Percentiles rank a stretch among this genome's conserved stretches.
Conservation (phyloP, 2,888 invertebrate genomes). For the Rhodophaea formosa region DNA sequence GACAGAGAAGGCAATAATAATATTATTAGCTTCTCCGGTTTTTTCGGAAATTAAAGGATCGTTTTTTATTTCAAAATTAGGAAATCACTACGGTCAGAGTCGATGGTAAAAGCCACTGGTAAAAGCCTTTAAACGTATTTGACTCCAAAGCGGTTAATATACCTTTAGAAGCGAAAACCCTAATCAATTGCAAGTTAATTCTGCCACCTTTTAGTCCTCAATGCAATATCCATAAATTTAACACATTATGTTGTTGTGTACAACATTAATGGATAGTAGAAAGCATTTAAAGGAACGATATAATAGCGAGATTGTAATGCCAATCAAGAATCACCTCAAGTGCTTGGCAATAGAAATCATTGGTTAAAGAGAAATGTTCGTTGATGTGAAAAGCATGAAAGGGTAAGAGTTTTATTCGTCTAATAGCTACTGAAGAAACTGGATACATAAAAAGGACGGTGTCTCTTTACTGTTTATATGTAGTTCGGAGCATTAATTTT, state of each 20-base stretch:
- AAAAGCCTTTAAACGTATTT: no score
- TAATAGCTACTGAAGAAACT: neutral
- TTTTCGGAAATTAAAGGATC: no score
- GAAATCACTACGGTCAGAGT: no score
- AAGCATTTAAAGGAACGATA: conserved; percentile 37
- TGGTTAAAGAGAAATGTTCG: neutral
- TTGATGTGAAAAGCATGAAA: neutral
- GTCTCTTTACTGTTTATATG: no score
- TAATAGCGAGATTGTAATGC: conserved; percentile 19
- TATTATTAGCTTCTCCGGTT: no score
- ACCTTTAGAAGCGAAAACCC: conserved; percentile 13
- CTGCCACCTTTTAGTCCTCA: conserved; percentile 29
- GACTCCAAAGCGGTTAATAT: neutral
- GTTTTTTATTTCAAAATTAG: no score
- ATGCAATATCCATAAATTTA: conserved; percentile 44
- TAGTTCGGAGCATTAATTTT: no score
- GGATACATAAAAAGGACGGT: no score
- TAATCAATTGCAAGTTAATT: conserved; percentile 8
- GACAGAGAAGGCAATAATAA: no score
- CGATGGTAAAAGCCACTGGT: no score
- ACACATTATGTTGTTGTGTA: conserved; percentile 36
- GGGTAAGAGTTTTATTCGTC: neutral
- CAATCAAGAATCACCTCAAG: conserved; percentile 18
- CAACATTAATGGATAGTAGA: conserved; percentile 42
- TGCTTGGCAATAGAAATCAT: neutral